Base-by-base conservation (phyloP, 2,888 invertebrate species). In the Mesorhabditis sp. region DNA sequence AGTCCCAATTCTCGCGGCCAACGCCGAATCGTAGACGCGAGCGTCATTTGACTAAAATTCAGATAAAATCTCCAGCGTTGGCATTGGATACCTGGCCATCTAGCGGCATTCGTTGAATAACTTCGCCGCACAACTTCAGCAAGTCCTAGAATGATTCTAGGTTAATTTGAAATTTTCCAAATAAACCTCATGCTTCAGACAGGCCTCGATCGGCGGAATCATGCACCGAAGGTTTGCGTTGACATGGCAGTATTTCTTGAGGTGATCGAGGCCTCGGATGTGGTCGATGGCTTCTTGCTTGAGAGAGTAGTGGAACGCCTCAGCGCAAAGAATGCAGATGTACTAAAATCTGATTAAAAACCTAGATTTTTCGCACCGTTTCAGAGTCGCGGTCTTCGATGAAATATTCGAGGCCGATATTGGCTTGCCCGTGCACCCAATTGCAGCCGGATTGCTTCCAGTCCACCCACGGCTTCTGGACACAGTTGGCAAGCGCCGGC, bases 281-380 rank as follows among this genome's bases (percentile, higher is more conserved):
- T 50, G 58, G n/a, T 50, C 10, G 7, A 50, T 13, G n/a, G 58
- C 58, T 50, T 50, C 10, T 13, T 10, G 10, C 58, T 50, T 50
- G 10, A 13, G 58, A 13, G 58, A 50, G n/a, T 50, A 50, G n/a
- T 50, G 58, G n/a, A 50, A 50, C 58, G n/a, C 58, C n/a, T 50
- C 58, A 50, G 58, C 58, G n/a, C 58, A 50, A 13, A 13, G 58
- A 50, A n/a, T 50, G n/a, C 58, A 50, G n/a, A 50, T 50, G n/a
- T 13, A 50, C 58, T 50, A 50, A 50, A 50, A 50, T 13, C 7
- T n/a, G 58, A 10, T 13, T 13, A 13, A 50, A 50, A 50, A 10
- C 10, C 58, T 10, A 50, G 7, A 50, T 50, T 50, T 50, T 50
- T 50, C 58, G n/a, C 2, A 50, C 7, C 58, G 58, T 50, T n/a